Evolutionary conservation across 2,888 invertebrate species (phyloP).

Genomic region (Kryphioiulus occultus): DNA sequence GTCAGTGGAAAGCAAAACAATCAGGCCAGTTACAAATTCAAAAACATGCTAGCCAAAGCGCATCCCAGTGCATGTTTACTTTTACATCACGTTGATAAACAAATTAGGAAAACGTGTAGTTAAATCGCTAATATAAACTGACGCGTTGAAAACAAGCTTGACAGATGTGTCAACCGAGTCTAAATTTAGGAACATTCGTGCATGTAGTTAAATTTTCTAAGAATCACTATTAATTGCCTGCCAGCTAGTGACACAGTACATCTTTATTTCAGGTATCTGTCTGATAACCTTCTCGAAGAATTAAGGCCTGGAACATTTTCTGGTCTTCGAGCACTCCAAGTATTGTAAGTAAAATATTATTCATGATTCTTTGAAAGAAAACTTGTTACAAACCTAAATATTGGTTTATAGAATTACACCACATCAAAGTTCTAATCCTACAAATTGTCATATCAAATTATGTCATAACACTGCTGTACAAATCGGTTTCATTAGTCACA

Average conservation of each 20-base stretch:
- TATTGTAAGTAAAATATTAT: conserved; percentile 58
- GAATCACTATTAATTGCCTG: neutral
- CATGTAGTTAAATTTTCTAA: neutral
- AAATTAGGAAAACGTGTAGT: neutral
- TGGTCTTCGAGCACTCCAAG: conserved; percentile 58
- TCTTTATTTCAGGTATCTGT: conserved; percentile 72
- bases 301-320: conserved; percentile 59
- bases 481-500: too few species aligned
- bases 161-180: neutral
- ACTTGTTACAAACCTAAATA: too few species aligned
- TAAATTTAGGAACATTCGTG: neutral
- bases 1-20: neutral
- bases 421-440: too few species aligned
- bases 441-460: too few species aligned
- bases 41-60: neutral
- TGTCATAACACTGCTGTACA: too few species aligned
- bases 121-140: conserved; percentile 51
- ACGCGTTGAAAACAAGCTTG: conserved; percentile 41
- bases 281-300: conserved; percentile 70
- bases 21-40: neutral
- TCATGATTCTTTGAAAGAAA: too few species aligned
- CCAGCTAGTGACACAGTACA: neutral
- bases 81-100: neutral
- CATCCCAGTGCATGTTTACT: neutral
- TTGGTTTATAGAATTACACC: too few species aligned